phyloP scores from a whole-genome alignment of 2,113 vertebrate species.

The Dasypus novemcinctus region DNA sequence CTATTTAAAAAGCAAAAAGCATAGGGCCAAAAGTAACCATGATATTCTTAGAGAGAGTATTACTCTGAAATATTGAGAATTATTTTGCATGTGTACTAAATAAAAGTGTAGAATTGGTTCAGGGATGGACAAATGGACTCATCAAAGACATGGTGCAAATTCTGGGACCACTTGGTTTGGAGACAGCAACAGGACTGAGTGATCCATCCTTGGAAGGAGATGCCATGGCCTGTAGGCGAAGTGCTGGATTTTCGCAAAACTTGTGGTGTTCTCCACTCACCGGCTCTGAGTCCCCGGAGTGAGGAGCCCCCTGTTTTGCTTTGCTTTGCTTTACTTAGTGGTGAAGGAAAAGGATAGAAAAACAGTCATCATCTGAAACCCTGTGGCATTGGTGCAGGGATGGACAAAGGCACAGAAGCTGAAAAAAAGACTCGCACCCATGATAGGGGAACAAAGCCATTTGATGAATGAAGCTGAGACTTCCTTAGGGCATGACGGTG shows the following conservation, averaged over 20 bases:
- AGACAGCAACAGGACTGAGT: conserved; percentile 12
- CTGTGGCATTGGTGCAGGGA: neutral
- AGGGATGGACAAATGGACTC: neutral
- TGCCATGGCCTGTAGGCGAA: neutral
- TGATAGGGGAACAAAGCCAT: neutral
- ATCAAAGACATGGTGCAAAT: neutral
- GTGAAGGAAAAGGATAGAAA: neutral
- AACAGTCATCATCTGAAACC: neutral
- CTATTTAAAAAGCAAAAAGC: neutral
- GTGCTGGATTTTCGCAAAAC: neutral
- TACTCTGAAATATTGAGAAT: neutral
- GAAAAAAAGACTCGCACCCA: neutral
- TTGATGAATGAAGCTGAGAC: neutral
- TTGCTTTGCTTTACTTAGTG: neutral
- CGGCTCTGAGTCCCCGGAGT: neutral
- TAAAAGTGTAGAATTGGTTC: neutral
- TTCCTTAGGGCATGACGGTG: too few relatives aligned
- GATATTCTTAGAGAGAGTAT: neutral
- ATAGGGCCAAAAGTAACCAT: neutral
- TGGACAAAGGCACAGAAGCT: neutral
- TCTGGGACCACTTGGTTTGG: neutral
- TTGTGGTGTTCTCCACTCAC: too few relatives aligned
- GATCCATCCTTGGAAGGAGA: neutral
- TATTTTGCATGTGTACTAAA: neutral
- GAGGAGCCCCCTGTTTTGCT: neutral